A percentile compares a stretch with the other conserved stretches of the same genome.
phyloP scores from a whole-genome alignment of 2,113 vertebrate genomes.

The Oryzias woworae region DNA sequence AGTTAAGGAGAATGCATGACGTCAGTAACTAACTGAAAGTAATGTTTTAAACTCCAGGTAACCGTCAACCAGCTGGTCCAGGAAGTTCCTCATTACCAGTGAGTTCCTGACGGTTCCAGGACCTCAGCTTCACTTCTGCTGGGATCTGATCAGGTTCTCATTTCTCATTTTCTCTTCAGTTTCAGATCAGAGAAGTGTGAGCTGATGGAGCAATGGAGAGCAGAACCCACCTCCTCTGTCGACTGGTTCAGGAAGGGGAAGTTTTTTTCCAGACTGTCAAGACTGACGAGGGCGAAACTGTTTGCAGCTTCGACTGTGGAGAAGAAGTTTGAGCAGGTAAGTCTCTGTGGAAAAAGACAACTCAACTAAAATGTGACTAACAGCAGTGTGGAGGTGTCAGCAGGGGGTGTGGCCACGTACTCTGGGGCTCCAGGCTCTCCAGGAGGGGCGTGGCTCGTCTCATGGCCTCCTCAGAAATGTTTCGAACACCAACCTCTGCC shows the following conservation, averaged over 20 bases:
- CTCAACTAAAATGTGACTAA: background rate
- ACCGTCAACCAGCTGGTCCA: too few relatives aligned
- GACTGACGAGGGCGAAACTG: constrained; percentile 59
- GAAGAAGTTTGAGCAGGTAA: background rate
- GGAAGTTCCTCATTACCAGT: too few relatives aligned
- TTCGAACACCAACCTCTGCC: constrained; percentile 60
- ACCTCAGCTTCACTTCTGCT: too few relatives aligned
- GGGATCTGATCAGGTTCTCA: too few relatives aligned
- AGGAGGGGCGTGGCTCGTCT: constrained; percentile 63
- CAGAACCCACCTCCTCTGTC: constrained; percentile 66
- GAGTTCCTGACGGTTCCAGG: too few relatives aligned
- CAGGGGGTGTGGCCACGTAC: constrained; percentile 45
- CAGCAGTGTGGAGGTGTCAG: background rate
- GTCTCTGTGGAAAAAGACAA: background rate
- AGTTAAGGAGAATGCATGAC: background rate
- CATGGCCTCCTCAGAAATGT: constrained; percentile 48
- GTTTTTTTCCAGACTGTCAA: constrained; percentile 69
- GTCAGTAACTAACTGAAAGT: too few relatives aligned
- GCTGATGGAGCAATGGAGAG: background rate
- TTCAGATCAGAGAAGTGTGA: too few relatives aligned
- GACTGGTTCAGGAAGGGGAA: constrained; percentile 74
- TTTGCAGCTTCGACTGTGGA: constrained; percentile 68
- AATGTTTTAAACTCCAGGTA: too few relatives aligned
- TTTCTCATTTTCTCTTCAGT: too few relatives aligned
- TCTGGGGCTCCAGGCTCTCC: constrained; percentile 69